These are phyloP conservation scores for Lypha dubia DNA, from an alignment of 2,888 invertebrate species.

Conservation along the genomic window DNA sequence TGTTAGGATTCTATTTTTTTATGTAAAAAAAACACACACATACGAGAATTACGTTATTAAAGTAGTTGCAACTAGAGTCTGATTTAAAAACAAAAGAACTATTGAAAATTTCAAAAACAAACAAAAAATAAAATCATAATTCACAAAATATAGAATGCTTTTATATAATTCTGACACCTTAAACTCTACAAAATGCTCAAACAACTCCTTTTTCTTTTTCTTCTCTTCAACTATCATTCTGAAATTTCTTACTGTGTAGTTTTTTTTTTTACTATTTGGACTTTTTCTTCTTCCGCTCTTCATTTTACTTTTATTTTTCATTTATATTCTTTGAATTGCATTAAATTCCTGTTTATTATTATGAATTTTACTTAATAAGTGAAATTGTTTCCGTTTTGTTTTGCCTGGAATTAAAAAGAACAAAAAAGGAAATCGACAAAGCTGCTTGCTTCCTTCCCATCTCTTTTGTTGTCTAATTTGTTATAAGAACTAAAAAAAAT, in stretches of 20 bases:
- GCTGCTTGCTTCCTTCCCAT: slow-evolving; percentile 75
- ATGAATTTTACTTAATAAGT: slow-evolving; percentile 51
- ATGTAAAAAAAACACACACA: slow-evolving; percentile 65
- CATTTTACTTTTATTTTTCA: slow-evolving; percentile 35
- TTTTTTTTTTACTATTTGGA: not conserved
- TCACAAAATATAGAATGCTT: slow-evolving; percentile 71
- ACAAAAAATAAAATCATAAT: slow-evolving; percentile 69
- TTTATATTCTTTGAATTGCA: slow-evolving; percentile 30
- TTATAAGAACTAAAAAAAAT: slow-evolving; percentile 77
- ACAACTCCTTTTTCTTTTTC: slow-evolving; percentile 8
- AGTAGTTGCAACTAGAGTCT: slow-evolving; percentile 84
- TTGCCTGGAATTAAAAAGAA: slow-evolving; percentile 68
- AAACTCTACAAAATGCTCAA: slow-evolving; percentile 55
- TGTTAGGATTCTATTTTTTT: slow-evolving; percentile 67
- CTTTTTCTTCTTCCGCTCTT: slow-evolving; percentile 21
- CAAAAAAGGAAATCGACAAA: slow-evolving; percentile 30
- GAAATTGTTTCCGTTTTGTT: slow-evolving; percentile 70
- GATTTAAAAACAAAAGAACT: slow-evolving; percentile 79
- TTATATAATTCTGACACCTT: slow-evolving; percentile 53
- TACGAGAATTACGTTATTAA: slow-evolving; percentile 70
- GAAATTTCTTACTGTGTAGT: slow-evolving; percentile 15
- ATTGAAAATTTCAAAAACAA: slow-evolving; percentile 64
- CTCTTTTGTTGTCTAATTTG: slow-evolving; percentile 74
- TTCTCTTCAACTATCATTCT: slow-evolving; percentile 3
- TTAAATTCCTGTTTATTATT: slow-evolving; percentile 52